Evolutionary conservation across 2,888 invertebrate genomes (phyloP).

Genomic region (Stenchaetothrips biformis): DNA sequence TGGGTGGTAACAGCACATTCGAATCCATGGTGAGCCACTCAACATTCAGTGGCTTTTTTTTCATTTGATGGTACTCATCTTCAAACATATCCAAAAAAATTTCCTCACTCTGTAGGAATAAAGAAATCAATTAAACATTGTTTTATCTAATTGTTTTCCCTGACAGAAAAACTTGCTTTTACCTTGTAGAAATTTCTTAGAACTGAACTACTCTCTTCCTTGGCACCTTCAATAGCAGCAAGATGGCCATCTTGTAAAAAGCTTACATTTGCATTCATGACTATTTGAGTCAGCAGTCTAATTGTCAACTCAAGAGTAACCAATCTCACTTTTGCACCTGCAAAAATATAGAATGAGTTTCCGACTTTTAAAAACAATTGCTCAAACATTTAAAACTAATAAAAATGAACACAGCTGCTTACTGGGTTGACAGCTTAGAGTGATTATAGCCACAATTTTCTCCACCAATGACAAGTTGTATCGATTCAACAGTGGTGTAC

Average conservation of each 20-base stretch:
- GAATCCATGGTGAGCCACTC: constrained; percentile 97
- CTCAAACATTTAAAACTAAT: constrained; percentile 24
- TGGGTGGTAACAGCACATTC: constrained; percentile 88
- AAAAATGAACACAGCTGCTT: constrained; percentile 43
- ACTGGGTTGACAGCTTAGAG: constrained; percentile 82
- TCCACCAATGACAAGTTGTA: constrained; percentile 81
- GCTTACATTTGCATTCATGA: constrained; percentile 54
- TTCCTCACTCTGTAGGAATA: constrained; percentile 70
- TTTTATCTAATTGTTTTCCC: constrained; percentile 29
- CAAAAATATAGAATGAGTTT: constrained; percentile 35
- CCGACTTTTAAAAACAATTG: constrained; percentile 14
- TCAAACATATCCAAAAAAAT: constrained; percentile 98
- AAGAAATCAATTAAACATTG: not conserved
- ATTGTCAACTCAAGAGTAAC: constrained; percentile 87
- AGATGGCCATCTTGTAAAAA: constrained; percentile 64
- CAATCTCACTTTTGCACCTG: constrained; percentile 81
- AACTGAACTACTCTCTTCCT: constrained; percentile 75
- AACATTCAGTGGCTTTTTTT: constrained; percentile 77
- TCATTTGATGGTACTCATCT: constrained; percentile 86
- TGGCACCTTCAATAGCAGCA: constrained; percentile 50
- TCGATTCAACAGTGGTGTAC: constrained; percentile 42
- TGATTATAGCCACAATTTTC: constrained; percentile 75
- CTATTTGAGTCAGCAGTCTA: constrained; percentile 68
- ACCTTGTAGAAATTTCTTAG: constrained; percentile 88
- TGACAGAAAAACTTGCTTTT: constrained; percentile 25